Conservation (phyloP, 2,113 vertebrate species). For the Sturnira hondurensis region DNA sequence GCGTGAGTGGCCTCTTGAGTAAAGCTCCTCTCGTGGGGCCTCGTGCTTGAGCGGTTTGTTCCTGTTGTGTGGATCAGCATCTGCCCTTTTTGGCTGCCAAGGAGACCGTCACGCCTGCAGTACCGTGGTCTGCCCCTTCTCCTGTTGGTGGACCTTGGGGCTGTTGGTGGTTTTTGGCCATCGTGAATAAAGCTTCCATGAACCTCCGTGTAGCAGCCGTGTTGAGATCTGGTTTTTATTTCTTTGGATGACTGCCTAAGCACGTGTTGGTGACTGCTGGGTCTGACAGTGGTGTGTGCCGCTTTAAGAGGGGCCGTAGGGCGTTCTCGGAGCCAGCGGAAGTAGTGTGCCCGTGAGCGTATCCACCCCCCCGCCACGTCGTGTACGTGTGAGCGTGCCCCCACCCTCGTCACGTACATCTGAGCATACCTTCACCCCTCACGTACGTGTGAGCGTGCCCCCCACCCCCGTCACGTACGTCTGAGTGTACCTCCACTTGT, state of each 20-base stretch:
- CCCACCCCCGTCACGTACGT: no score
- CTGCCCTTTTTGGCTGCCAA: neutral
- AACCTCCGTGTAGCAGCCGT: neutral
- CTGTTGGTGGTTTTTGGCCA: neutral
- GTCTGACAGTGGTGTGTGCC: neutral
- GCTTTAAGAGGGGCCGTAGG: neutral
- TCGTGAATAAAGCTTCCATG: neutral
- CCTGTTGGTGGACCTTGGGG: neutral
- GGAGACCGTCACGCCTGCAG: neutral
- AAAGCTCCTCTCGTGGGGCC: neutral
- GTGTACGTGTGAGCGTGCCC: no score
- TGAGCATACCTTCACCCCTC: no score
- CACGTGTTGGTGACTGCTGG: neutral
- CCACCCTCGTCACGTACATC: no score
- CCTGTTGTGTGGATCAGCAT: neutral
- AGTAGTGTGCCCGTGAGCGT: no score
- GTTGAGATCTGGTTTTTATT: neutral
- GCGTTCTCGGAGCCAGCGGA: neutral
- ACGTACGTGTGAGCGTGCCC: no score
- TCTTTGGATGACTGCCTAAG: neutral
- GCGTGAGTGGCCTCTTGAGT: neutral
- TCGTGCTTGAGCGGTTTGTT: neutral
- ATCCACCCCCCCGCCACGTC: no score
- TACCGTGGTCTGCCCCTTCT: neutral
- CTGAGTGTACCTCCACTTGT: no score